phyloP scores from a whole-genome alignment of 2,888 invertebrate species.

The Hybos culiciformis region DNA sequence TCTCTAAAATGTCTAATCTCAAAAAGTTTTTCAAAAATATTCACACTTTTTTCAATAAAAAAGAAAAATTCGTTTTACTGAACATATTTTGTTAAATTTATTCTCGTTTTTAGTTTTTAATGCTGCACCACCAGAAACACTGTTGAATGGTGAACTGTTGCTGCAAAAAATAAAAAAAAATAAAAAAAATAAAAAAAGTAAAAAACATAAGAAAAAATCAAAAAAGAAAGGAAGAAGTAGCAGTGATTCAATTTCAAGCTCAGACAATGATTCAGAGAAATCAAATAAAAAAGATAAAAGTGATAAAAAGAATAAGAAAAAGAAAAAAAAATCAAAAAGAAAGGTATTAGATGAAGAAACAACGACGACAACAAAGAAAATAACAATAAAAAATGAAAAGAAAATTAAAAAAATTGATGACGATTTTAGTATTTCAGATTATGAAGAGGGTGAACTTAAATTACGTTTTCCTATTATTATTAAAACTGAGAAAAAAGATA shows the following conservation, averaged over 20 bases:
- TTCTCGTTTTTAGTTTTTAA: slow-evolving; percentile 42
- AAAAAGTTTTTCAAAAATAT: slow-evolving; percentile 18
- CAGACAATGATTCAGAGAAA: slow-evolving; percentile 22
- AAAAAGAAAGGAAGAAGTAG: slow-evolving; percentile 20
- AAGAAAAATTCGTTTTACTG: background rate
- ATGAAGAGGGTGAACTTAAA: slow-evolving; percentile 10
- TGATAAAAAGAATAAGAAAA: slow-evolving; percentile 19
- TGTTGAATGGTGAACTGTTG: slow-evolving; percentile 36
- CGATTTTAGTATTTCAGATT: slow-evolving; percentile 12
- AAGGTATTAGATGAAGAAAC: slow-evolving; percentile 24
- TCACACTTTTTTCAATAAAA: background rate
- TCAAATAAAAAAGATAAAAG: slow-evolving; percentile 14
- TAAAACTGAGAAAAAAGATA: slow-evolving; percentile 21
- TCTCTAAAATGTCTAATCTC: too few relatives aligned
- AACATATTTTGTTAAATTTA: background rate
- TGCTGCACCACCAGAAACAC: slow-evolving; percentile 50
- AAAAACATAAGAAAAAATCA: slow-evolving; percentile 29
- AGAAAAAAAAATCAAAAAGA: slow-evolving; percentile 15
- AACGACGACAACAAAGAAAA: slow-evolving; percentile 24
- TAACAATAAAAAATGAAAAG: slow-evolving; percentile 16
- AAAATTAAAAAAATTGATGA: slow-evolving; percentile 19
- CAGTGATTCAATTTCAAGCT: too few relatives aligned
- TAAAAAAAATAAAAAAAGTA: slow-evolving; percentile 32
- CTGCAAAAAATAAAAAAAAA: slow-evolving; percentile 24
- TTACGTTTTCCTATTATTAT: slow-evolving; percentile 6